Conservation (phyloP, 2,113 vertebrate species). For the Garra rufa region DNA sequence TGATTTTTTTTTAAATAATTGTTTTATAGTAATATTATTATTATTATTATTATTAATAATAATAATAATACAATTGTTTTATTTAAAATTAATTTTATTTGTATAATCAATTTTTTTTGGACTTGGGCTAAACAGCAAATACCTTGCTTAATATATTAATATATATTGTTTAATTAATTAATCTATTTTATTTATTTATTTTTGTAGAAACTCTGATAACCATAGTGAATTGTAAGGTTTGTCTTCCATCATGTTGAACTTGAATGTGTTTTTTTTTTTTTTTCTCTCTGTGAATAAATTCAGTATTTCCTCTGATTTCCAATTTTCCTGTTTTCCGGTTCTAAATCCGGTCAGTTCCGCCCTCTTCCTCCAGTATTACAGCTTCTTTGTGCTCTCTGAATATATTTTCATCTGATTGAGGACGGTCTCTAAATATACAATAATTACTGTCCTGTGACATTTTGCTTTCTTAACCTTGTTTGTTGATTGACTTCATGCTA, state of each 20-base stretch:
- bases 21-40: too few species aligned
- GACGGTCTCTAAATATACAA: conserved; percentile 3
- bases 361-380: conserved; percentile 15
- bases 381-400: conserved; percentile 9
- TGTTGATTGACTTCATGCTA: conserved; percentile 21
- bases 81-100: not conserved
- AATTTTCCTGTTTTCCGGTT: conserved; percentile 1
- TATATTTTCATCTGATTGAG: conserved; percentile 26
- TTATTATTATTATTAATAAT: too few species aligned
- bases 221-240: not conserved
- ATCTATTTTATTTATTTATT: not conserved
- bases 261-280: not conserved
- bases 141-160: not conserved
- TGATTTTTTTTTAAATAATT: too few species aligned
- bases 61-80: too few species aligned
- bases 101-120: not conserved
- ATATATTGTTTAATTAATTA: not conserved
- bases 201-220: not conserved
- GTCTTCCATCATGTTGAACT: not conserved
- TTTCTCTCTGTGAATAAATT: not conserved
- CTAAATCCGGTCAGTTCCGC: not conserved
- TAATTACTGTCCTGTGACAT: conserved; percentile 17
- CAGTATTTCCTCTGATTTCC: not conserved
- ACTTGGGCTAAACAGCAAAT: not conserved
- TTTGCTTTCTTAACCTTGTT: not conserved